phyloP scores from a whole-genome alignment of 2,113 vertebrate species.

The Stegostoma tigrinum region DNA sequence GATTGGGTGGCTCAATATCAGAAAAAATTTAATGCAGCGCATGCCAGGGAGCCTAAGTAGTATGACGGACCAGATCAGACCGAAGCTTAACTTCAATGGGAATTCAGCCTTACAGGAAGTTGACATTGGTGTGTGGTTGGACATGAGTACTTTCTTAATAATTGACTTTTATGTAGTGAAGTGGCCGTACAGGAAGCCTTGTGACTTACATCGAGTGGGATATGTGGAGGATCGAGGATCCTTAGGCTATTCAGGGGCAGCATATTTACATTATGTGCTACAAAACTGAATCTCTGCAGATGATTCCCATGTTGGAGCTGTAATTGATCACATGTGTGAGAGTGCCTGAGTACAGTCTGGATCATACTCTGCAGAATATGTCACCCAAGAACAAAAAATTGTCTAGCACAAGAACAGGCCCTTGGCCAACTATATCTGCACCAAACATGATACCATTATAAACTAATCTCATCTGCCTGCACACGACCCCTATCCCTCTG shows the following conservation, averaged over 20 bases:
- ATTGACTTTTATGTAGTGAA: not conserved
- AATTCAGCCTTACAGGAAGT: not conserved
- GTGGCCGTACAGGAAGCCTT: not conserved
- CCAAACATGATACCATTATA: too few relatives aligned
- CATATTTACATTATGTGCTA: not conserved
- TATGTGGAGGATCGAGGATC: not conserved
- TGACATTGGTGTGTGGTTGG: not conserved
- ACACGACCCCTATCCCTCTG: too few relatives aligned
- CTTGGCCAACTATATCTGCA: too few relatives aligned
- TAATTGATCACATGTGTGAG: not conserved
- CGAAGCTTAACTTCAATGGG: not conserved
- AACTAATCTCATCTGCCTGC: too few relatives aligned
- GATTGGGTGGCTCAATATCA: not conserved
- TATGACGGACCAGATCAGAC: not conserved
- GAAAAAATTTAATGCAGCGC: not conserved
- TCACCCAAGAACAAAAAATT: not conserved
- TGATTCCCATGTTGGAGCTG: not conserved
- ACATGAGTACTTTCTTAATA: not conserved
- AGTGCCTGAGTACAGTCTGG: not conserved
- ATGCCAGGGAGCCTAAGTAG: too few relatives aligned
- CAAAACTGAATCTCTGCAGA: slow-evolving; percentile 9
- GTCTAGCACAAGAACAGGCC: too few relatives aligned
- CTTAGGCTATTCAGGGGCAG: not conserved
- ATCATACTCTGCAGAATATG: not conserved
- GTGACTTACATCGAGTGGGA: not conserved